A percentile compares a stretch with the other conserved stretches of the same genome.
phyloP scores from a whole-genome alignment of 2,888 invertebrate genomes.

The Dicranocentrus wangi region DNA sequence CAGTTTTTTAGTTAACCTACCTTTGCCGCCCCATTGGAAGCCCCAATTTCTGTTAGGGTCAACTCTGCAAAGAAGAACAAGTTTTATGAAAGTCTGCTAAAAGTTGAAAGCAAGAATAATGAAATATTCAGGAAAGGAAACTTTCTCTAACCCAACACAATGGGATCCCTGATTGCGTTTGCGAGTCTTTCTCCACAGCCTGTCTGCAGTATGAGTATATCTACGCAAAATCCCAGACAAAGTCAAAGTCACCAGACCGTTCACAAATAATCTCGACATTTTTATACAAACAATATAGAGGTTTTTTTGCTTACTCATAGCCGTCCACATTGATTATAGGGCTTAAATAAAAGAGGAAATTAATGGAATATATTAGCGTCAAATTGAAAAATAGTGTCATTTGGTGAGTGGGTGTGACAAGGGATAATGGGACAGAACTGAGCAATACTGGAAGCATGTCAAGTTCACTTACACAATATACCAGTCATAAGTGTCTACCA shows the following conservation, averaged over 20 bases:
- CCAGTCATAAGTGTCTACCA: constrained; percentile 78
- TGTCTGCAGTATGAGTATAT: constrained; percentile 84
- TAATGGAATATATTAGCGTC: neutral
- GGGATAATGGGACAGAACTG: no score
- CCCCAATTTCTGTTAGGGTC: constrained; percentile 91
- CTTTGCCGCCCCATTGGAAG: constrained; percentile 87
- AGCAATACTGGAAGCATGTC: no score
- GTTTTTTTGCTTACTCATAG: constrained; percentile 79
- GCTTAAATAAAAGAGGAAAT: neutral
- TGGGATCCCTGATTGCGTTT: constrained; percentile 47
- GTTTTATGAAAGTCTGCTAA: no score
- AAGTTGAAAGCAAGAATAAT: no score
- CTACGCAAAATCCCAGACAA: neutral
- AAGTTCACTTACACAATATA: constrained; percentile 79
- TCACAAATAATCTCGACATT: neutral
- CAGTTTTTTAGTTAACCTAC: no score
- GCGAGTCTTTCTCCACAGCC: constrained; percentile 82
- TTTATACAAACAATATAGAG: neutral
- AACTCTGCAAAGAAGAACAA: constrained; percentile 77
- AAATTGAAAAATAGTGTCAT: neutral
- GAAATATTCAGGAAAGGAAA: neutral
- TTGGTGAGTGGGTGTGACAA: no score
- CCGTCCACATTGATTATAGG: constrained; percentile 89
- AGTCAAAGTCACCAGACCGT: neutral
- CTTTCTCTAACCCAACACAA: constrained; percentile 29